Percentiles rank a stretch among this genome's conserved stretches.
phyloP scores from a whole-genome alignment of 2,797 vertebrate genomes.

The Gobio occitaniae region DNA sequence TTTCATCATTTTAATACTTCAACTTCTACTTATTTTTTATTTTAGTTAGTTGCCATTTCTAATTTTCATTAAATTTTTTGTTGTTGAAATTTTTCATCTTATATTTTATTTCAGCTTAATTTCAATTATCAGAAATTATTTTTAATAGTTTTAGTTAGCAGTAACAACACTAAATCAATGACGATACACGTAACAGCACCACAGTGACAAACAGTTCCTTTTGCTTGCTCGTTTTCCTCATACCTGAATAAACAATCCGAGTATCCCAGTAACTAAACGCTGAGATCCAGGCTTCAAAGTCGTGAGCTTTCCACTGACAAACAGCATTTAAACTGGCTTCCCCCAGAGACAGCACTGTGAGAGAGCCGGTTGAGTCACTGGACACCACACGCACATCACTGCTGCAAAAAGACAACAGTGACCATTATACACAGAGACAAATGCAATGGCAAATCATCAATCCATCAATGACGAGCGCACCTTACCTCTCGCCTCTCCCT shows the following conservation, averaged over 20 bases:
- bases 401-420: slow-evolving; percentile 59
- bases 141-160: neutral
- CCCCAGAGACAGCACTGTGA: slow-evolving; percentile 81
- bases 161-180: neutral
- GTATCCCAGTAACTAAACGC: slow-evolving; percentile 97
- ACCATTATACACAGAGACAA: neutral
- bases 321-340: slow-evolving; percentile 72
- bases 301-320: slow-evolving; percentile 90
- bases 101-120: neutral
- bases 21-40: neutral
- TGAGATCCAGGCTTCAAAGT: slow-evolving; percentile 95
- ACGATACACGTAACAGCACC: neutral
- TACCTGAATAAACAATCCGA: slow-evolving; percentile 90
- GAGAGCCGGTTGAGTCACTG: slow-evolving; percentile 90
- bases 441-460: neutral
- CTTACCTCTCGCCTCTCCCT: slow-evolving; percentile 83
- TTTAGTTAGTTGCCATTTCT: neutral
- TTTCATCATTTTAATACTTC: neutral
- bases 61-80: neutral
- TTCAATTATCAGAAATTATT: neutral
- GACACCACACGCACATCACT: slow-evolving; percentile 83
- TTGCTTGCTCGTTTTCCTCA: neutral
- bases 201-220: neutral
- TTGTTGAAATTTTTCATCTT: no score
- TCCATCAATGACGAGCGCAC: neutral